phyloP scores from a whole-genome alignment of 2,113 vertebrate genomes.

The Coptodon bakossiorum region DNA sequence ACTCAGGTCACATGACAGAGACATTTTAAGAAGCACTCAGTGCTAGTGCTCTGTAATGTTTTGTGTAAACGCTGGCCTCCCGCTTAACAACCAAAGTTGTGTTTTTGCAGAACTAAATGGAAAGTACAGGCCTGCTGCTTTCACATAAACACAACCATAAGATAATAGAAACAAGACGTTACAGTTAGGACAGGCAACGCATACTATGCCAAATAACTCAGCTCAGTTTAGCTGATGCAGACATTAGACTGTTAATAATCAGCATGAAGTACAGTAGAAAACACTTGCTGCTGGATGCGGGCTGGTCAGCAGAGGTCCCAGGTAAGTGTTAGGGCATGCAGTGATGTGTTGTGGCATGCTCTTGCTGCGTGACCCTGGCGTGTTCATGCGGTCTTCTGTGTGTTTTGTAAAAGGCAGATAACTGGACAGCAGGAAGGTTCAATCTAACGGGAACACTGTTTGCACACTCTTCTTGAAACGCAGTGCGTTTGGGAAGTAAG shows the following conservation, averaged over 20 bases:
- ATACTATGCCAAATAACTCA: neutral
- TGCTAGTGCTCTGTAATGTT: neutral
- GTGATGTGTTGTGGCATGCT: constrained; percentile 44
- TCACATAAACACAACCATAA: neutral
- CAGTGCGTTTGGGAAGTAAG: neutral
- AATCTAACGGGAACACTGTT: neutral
- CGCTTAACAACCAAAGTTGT: neutral
- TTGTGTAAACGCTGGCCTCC: neutral
- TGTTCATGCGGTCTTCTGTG: neutral
- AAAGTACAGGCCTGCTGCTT: neutral
- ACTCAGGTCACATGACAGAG: neutral
- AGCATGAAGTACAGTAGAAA: neutral
- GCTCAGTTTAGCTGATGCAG: neutral
- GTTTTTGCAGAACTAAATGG: neutral
- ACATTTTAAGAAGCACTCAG: neutral
- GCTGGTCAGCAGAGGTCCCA: constrained; percentile 18
- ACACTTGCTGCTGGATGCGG: neutral
- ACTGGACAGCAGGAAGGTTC: neutral
- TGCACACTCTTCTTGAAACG: neutral
- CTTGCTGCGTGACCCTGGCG: neutral
- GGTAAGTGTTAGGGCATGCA: constrained; percentile 53
- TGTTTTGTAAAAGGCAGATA: constrained; percentile 8
- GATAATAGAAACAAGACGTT: neutral
- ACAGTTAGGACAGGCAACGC: neutral
- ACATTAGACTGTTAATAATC: too few species aligned